These are phyloP conservation scores for Ciconia boyciana DNA, from an alignment of 2,113 vertebrate species.

Conservation along the genomic window DNA sequence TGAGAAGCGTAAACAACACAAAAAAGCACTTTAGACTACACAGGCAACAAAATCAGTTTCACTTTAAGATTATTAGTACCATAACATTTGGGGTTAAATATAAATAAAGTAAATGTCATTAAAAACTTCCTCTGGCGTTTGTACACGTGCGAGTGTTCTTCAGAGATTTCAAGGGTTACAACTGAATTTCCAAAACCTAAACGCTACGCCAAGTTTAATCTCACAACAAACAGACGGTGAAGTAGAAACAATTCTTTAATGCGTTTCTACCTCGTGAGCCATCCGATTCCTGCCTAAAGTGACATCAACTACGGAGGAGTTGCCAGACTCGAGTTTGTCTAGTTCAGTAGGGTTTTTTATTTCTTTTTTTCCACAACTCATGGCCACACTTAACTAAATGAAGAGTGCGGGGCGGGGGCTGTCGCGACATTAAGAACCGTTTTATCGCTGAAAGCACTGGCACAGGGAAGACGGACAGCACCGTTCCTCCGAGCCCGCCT, in stretches of 20 bases:
- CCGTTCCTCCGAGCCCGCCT: background rate
- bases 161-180: background rate
- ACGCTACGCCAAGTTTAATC: background rate
- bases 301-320: rapidly evolving
- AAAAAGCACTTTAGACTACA: background rate
- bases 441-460: rapidly evolving
- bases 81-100: background rate
- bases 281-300: background rate
- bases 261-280: background rate
- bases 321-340: rapidly evolving
- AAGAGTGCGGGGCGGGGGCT: no score
- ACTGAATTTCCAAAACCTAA: background rate
- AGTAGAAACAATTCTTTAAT: background rate
- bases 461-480: background rate
- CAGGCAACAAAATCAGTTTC: background rate
- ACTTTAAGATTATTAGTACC: background rate
- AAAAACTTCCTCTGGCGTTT: background rate
- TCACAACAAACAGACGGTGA: background rate
- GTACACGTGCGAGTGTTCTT: rapidly evolving
- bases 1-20: rapidly evolving
- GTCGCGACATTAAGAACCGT: rapidly evolving
- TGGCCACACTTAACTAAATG: rapidly evolving
- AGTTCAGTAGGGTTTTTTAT: rapidly evolving
- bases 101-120: background rate
- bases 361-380: rapidly evolving